These are phyloP conservation scores for Archocentrus centrarchus DNA, from an alignment of 2,113 vertebrate genomes.

Conservation along the genomic window DNA sequence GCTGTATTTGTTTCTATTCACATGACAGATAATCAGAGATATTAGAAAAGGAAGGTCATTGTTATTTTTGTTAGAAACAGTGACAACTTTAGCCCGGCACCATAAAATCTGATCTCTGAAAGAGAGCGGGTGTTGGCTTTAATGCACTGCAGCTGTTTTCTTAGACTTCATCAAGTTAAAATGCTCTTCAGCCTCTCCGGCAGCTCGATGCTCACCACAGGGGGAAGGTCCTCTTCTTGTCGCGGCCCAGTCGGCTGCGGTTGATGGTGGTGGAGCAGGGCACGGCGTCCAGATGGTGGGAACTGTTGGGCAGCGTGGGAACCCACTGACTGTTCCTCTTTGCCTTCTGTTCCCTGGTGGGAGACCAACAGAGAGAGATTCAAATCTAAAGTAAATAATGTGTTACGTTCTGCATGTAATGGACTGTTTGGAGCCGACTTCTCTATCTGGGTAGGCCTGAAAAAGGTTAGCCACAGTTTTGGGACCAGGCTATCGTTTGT, in stretches of 20 bases:
- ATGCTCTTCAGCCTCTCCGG: background rate
- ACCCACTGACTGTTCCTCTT: slow-evolving; percentile 99
- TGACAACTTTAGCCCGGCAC: background rate
- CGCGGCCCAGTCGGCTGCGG: slow-evolving; percentile 95
- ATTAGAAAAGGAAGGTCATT: background rate
- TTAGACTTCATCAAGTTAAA: too few relatives aligned
- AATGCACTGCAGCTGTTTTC: rapidly evolving
- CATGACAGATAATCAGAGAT: background rate
- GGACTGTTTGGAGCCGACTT: background rate
- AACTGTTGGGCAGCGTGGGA: slow-evolving; percentile 97
- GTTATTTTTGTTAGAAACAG: background rate
- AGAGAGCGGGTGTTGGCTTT: background rate
- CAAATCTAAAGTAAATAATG: slow-evolving; percentile 2
- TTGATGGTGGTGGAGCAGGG: slow-evolving; percentile 98
- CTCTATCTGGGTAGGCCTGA: background rate
- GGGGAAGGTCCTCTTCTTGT: slow-evolving; percentile 98
- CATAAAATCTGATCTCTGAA: background rate
- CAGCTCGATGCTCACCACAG: slow-evolving; percentile 86
- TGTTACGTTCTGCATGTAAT: background rate
- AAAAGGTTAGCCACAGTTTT: background rate
- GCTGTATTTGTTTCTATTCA: background rate
- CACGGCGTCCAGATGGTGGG: slow-evolving; percentile 96
- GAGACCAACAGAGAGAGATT: background rate
- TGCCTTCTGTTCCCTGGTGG: slow-evolving; percentile 92
- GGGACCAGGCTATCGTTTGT: background rate